Percentiles rank a stretch among this genome's conserved stretches.
Evolutionary conservation across 2,113 vertebrate species (phyloP).

Genomic region (Tachycineta bicolor): DNA sequence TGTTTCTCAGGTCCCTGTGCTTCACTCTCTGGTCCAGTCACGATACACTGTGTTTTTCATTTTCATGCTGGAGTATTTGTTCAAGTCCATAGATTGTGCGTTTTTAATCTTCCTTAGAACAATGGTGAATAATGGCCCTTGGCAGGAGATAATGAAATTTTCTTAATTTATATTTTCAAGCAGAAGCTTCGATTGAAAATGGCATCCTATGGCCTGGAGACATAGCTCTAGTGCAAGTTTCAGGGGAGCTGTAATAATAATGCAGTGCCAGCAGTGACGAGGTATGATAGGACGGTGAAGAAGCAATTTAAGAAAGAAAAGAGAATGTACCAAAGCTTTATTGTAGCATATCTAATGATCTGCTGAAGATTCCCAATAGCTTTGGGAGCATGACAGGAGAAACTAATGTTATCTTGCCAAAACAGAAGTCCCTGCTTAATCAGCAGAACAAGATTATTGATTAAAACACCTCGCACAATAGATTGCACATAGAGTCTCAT

Average conservation of each 20-base stretch:
- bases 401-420: constrained; percentile 90
- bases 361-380: constrained; percentile 81
- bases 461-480: constrained; percentile 83
- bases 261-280: constrained; percentile 66
- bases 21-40: constrained; percentile 55
- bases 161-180: constrained; percentile 87
- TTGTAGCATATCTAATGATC: constrained; percentile 92
- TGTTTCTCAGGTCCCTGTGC: constrained; percentile 26
- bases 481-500: constrained; percentile 77
- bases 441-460: constrained; percentile 91
- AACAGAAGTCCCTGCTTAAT: constrained; percentile 87
- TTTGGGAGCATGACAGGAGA: constrained; percentile 86
- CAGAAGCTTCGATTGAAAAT: constrained; percentile 80
- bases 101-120: constrained; percentile 83
- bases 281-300: constrained; percentile 81
- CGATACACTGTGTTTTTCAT: constrained; percentile 67
- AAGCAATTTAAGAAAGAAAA: constrained; percentile 85
- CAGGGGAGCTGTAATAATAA: constrained; percentile 78
- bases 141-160: constrained; percentile 86
- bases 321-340: constrained; percentile 79
- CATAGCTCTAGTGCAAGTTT: constrained; percentile 75
- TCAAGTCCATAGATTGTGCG: constrained; percentile 72
- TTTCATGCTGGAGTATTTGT: constrained; percentile 75
- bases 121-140: constrained; percentile 81
- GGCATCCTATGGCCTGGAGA: constrained; percentile 78